Evolutionary conservation across 2,113 vertebrate genomes (phyloP).

Genomic region (Hyperoodon ampullatus): DNA sequence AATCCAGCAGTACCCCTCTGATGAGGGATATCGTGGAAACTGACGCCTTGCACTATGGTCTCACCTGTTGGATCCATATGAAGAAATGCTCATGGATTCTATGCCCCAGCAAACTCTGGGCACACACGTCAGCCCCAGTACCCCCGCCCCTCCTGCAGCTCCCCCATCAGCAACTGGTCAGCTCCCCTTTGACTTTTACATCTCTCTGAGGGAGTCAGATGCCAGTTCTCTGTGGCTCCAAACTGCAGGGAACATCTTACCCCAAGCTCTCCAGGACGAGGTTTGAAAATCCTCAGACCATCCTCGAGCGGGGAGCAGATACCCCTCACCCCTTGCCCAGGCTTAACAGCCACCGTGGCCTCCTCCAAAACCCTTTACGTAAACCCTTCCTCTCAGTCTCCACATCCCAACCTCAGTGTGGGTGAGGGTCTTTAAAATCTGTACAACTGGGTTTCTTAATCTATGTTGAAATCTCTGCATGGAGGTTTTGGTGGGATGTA

Average conservation of each 20-base stretch:
- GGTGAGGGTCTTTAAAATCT: not conserved
- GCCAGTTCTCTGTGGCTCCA: not conserved
- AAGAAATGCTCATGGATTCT: not conserved
- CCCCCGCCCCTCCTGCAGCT: not conserved
- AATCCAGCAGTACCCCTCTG: not conserved
- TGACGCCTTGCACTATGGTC: rapidly evolving
- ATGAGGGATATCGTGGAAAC: not conserved
- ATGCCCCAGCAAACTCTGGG: too few species aligned
- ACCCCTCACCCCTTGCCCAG: not conserved
- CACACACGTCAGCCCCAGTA: rapidly evolving
- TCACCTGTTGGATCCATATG: rapidly evolving
- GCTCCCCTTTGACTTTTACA: not conserved
- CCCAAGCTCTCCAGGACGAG: not conserved
- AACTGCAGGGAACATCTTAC: not conserved
- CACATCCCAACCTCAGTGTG: too few species aligned
- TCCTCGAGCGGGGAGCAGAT: rapidly evolving
- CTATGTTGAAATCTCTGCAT: not conserved
- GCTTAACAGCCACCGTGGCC: too few species aligned
- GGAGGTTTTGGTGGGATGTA: too few species aligned
- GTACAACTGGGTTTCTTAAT: not conserved
- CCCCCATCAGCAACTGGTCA: not conserved
- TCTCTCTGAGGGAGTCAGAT: not conserved
- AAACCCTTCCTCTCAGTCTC: not conserved
- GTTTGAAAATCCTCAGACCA: not conserved
- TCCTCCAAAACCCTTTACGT: not conserved